Evolutionary conservation across 2,113 vertebrate species (phyloP).

Genomic region (Nettapus auritus): DNA sequence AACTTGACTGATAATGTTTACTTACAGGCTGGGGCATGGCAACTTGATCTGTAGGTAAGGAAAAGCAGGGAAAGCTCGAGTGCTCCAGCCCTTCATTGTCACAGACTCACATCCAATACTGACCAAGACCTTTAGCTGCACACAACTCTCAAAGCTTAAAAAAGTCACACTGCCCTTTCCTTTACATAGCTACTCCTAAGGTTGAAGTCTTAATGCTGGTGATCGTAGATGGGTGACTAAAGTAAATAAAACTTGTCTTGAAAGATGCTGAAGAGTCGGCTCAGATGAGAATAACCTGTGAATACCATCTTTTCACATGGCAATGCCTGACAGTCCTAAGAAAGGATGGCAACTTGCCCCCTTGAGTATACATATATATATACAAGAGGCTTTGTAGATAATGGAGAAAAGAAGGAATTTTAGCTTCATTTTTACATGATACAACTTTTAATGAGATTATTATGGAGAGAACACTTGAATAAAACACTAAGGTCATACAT

Average conservation of each 20-base stretch:
- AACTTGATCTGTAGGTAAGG: not conserved
- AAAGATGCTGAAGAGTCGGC: not conserved
- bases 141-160: not conserved
- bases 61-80: not conserved
- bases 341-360: not conserved
- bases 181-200: not conserved
- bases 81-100: not conserved
- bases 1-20: not conserved
- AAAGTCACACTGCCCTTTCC: not conserved
- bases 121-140: not conserved
- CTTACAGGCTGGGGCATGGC: not conserved
- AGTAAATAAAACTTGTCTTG: not conserved
- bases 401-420: not conserved
- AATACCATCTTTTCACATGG: not conserved
- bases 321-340: not conserved
- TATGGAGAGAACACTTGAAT: slow-evolving; percentile 28
- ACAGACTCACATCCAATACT: not conserved
- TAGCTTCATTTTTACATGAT: not conserved
- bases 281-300: not conserved
- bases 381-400: not conserved
- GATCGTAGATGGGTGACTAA: not conserved
- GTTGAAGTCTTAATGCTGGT: not conserved
- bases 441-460: slow-evolving; percentile 26
- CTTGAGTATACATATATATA: not conserved
- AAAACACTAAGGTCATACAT: not conserved